phyloP scores from a whole-genome alignment of 1,140 invertebrate genomes.

The Mizuhopecten yessoensis region DNA sequence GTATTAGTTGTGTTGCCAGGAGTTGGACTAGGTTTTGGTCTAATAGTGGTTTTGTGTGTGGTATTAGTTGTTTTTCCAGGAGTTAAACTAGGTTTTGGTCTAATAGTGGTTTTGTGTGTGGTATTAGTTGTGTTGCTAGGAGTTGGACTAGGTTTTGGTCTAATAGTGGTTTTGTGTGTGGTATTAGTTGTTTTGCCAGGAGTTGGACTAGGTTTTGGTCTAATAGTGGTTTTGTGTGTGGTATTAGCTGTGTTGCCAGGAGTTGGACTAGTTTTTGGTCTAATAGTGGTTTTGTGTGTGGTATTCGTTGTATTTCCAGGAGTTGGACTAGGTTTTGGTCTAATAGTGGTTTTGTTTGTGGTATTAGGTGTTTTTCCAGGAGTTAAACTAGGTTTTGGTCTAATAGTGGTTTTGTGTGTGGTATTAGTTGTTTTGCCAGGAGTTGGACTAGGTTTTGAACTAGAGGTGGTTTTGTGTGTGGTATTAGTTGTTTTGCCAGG shows the following conservation, averaged over 20 bases:
- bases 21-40: background rate
- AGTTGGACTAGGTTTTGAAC: no score
- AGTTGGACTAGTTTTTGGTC: background rate
- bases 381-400: background rate
- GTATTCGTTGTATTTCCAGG: background rate
- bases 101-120: background rate
- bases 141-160: background rate
- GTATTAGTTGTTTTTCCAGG: no score
- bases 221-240: background rate
- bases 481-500: no score
- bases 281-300: background rate
- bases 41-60: no score
- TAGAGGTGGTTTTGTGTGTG: background rate
- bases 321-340: background rate
- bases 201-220: background rate
- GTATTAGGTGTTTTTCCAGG: no score
- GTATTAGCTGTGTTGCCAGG: no score
- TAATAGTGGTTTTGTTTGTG: no score
- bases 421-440: no score
- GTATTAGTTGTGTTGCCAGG: no score
- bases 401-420: background rate
- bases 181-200: no score
- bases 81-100: background rate
- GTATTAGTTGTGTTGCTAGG: background rate
- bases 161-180: no score